Evolutionary conservation across 1,140 invertebrate genomes (phyloP).

Genomic region (Oryzaephilus surinamensis): DNA sequence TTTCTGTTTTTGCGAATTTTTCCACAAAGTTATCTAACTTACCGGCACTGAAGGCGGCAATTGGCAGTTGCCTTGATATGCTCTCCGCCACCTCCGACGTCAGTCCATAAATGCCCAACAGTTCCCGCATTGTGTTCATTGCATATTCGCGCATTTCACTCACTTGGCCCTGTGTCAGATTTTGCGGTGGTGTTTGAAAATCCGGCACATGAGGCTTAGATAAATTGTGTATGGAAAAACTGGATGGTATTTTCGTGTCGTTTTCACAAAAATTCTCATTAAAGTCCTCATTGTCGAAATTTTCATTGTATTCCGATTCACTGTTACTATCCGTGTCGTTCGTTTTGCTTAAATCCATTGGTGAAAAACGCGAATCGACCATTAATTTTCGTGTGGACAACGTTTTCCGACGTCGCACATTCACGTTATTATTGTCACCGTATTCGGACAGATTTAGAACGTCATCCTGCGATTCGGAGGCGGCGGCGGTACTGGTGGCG

Average conservation of each 20-base stretch:
- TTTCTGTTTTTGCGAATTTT: no score
- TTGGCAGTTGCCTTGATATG: slow-evolving; percentile 43
- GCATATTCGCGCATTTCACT: slow-evolving; percentile 54
- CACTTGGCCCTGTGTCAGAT: slow-evolving; percentile 23
- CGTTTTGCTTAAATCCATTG: slow-evolving; percentile 30
- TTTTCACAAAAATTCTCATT: slow-evolving; percentile 21
- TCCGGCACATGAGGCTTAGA: slow-evolving; percentile 28
- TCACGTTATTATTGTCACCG: slow-evolving; percentile 36
- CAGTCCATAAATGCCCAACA: slow-evolving; percentile 59
- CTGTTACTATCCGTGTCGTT: slow-evolving; percentile 17
- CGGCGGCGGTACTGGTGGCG: slow-evolving; percentile 37
- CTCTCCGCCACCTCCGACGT: slow-evolving; percentile 50
- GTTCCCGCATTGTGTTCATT: slow-evolving; percentile 63
- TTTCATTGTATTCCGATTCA: slow-evolving; percentile 20
- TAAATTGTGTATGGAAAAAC: slow-evolving; percentile 34
- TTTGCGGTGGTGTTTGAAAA: background rate
- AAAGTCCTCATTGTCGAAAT: slow-evolving; percentile 19
- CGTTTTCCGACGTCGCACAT: slow-evolving; percentile 28
- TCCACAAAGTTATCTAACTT: no score
- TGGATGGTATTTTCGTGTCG: slow-evolving; percentile 30
- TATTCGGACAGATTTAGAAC: no score
- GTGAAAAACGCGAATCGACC: slow-evolving; percentile 24
- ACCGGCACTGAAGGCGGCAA: slow-evolving; percentile 34
- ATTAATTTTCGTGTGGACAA: slow-evolving; percentile 24
- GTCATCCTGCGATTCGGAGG: slow-evolving; percentile 34